A percentile compares a stretch with the other conserved stretches of the same genome.
Evolutionary conservation across 1,140 invertebrate species (phyloP).

Genomic region (Neotoxoptera formosana): DNA sequence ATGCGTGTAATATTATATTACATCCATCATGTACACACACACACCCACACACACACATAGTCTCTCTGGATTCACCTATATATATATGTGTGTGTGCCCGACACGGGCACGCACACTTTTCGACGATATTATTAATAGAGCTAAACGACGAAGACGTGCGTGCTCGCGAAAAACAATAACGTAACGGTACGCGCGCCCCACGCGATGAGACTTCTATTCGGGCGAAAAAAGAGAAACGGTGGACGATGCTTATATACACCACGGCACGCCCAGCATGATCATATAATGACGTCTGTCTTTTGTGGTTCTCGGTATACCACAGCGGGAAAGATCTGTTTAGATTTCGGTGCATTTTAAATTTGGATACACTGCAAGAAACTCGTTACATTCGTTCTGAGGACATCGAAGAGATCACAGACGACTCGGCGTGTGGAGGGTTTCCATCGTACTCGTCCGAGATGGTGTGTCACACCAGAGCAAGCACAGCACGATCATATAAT

Average conservation of each 20-base stretch:
- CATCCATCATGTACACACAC: not conserved
- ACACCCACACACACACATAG: not conserved
- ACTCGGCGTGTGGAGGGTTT: too few species aligned
- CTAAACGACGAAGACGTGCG: not conserved
- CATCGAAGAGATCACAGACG: too few species aligned
- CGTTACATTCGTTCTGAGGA: not conserved
- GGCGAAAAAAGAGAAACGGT: not conserved
- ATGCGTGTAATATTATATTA: conserved; percentile 2
- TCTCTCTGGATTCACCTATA: not conserved
- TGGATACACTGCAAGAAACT: not conserved
- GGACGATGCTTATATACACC: too few species aligned
- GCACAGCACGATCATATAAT: too few species aligned
- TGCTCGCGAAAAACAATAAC: conserved; percentile 11
- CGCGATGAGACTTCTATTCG: not conserved
- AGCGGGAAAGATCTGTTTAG: not conserved
- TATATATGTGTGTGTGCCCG: too few species aligned
- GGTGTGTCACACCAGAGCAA: not conserved
- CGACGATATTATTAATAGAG: conserved; percentile 36
- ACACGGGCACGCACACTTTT: not conserved
- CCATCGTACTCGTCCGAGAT: too few species aligned
- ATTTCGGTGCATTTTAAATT: not conserved
- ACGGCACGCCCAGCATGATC: not conserved
- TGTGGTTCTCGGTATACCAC: not conserved
- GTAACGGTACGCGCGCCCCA: not conserved
- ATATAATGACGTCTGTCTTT: not conserved